These are phyloP conservation scores for Ectemnius lituratus DNA, from an alignment of 2,888 invertebrate genomes.

Conservation along the genomic window DNA sequence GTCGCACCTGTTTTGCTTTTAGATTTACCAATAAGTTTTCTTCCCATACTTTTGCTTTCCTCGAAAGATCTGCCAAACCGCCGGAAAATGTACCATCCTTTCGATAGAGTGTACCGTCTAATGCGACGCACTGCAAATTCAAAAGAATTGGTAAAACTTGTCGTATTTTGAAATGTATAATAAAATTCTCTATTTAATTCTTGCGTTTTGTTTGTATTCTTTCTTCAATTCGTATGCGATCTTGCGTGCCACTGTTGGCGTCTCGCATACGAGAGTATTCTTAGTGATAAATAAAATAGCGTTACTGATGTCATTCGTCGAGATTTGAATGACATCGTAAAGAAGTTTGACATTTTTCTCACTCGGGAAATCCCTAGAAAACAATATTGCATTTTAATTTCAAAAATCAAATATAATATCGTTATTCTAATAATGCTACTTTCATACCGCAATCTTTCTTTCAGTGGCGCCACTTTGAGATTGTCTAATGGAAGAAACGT, in stretches of 20 bases:
- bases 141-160: no score
- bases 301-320: conserved; percentile 91
- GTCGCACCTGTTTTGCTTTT: conserved; percentile 87
- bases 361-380: conserved; percentile 88
- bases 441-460: conserved; percentile 87
- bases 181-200: conserved; percentile 52
- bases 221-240: conserved; percentile 92
- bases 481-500: conserved; percentile 97
- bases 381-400: conserved; percentile 8
- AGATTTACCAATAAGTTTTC: conserved; percentile 96
- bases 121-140: conserved; percentile 86
- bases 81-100: conserved; percentile 98
- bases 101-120: conserved; percentile 98
- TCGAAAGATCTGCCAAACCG: conserved; percentile 84
- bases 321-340: conserved; percentile 96
- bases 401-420: neutral
- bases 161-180: no score
- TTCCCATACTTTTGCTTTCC: conserved; percentile 98
- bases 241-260: conserved; percentile 95
- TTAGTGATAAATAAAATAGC: conserved; percentile 97
- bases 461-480: conserved; percentile 92
- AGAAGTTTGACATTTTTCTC: conserved; percentile 95
- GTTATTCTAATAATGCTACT: neutral
- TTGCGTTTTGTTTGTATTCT: conserved; percentile 83
- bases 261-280: conserved; percentile 97